These are phyloP conservation scores for Merluccius polli DNA, from an alignment of 2,797 vertebrate genomes.

Conservation along the genomic window DNA sequence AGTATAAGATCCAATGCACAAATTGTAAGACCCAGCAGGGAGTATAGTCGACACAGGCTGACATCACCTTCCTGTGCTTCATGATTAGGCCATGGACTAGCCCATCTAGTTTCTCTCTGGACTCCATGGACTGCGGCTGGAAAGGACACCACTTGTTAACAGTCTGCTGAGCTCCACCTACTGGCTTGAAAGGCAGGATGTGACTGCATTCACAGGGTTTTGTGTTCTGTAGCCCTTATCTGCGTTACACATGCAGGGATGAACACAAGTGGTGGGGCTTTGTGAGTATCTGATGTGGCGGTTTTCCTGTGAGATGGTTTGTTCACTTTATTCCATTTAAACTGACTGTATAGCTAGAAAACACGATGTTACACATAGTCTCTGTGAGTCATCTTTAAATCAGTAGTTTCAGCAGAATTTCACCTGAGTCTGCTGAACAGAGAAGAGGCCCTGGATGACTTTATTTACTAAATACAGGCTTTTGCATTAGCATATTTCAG, in stretches of 20 bases:
- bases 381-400: neutral
- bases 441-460: neutral
- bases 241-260: neutral
- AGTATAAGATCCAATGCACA: neutral
- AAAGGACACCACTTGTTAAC: slow-evolving; percentile 18
- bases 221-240: neutral
- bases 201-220: neutral
- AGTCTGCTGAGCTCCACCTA: slow-evolving; percentile 51
- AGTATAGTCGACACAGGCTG: neutral
- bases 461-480: neutral
- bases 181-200: slow-evolving; percentile 31
- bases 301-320: neutral
- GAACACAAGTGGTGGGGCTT: neutral
- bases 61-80: neutral
- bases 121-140: neutral
- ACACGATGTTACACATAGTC: neutral
- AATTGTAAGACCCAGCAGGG: neutral
- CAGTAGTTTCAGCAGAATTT: neutral
- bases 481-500: neutral
- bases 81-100: neutral
- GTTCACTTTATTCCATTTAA: neutral
- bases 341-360: neutral
- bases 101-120: neutral
- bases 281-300: neutral
- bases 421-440: neutral